Percentiles rank a stretch among this genome's conserved stretches.
These are phyloP conservation scores for Patiria pectinifera DNA, from an alignment of 53 echinoderm and acorn worm genomes.

Conservation along the genomic window DNA sequence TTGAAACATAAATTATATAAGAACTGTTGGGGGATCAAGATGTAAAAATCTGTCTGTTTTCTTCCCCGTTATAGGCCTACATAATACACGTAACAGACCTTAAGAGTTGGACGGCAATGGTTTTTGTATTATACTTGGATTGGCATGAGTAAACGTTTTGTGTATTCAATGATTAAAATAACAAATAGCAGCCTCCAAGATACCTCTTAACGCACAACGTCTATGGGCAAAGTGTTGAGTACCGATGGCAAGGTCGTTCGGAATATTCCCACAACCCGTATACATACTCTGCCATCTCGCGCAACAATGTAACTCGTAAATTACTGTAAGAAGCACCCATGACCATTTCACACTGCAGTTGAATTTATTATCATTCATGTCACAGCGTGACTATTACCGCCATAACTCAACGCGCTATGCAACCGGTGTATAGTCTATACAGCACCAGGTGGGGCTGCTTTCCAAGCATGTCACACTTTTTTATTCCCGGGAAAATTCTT, in stretches of 20 bases:
- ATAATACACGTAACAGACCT: no score
- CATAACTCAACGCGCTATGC: neutral
- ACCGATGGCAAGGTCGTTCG: neutral
- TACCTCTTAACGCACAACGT: neutral
- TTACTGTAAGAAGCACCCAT: neutral
- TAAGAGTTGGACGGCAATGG: no score
- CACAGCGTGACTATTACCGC: neutral
- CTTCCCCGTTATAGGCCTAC: no score
- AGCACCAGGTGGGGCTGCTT: neutral
- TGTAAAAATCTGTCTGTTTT: no score
- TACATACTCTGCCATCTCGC: neutral
- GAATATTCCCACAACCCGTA: conserved; percentile 11
- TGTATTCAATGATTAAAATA: no score
- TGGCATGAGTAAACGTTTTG: no score
- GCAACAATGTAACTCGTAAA: neutral
- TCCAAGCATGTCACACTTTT: neutral
- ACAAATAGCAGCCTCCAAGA: no score
- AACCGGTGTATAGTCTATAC: neutral
- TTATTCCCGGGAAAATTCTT: neutral
- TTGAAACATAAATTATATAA: no score
- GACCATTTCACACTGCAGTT: conserved; percentile 1
- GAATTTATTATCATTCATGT: conserved; percentile 12
- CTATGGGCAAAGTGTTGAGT: neutral
- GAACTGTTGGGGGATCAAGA: no score
- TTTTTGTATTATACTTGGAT: no score